Base-by-base conservation (phyloP, 2,888 invertebrate species). In the Marasmarcha lunaedactyla region DNA sequence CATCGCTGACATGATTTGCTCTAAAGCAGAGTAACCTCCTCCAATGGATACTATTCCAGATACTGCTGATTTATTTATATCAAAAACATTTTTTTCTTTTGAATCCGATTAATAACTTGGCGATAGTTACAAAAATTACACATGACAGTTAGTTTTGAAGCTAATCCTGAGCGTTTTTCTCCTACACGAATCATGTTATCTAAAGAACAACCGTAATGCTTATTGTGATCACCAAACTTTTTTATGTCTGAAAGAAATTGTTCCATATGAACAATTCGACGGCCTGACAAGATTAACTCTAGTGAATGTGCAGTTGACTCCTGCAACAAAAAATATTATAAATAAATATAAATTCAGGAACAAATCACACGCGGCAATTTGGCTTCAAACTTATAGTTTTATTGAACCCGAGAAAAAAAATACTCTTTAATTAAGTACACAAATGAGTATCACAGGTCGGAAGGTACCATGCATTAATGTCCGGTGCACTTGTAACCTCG, bases 41-140 rank as follows among this genome's bases (percentile, higher is more conserved):
- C 11, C 13, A 13, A 33, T 12, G 33, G n/a, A 12, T 33, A 12
- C 13, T 13, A 14, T 30, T 30, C n/a, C 30, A 30, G 30, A 30
- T 30, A 30, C 30, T 30, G 30, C 30, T 30, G 30, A 30, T 30
- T 30, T 30, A 30, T 30, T 30, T 30, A 30, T 30, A n/a, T 30
- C 30, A 30, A 30, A 30, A 30, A 35, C 15, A 35, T 14, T 12
- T 35, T 14, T 35, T 15, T 35, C 14, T 35, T 14, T 14, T 35
- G 15, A 35, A 14, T 25, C 13, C 14, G 11, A 36, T 36, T 20
- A 12, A 25, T 37, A 9, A 20, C 37, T 7, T 25, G 26, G 26
- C 15, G 20, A 20, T 20, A 20, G 12, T 36, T 36, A 20, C 36
- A 36, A 15, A 36, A 20, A 12, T 36, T 36, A 15, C 36, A 36